Evolutionary conservation across 2,888 invertebrate genomes (phyloP).

Genomic region (Dolichomitus sp.): DNA sequence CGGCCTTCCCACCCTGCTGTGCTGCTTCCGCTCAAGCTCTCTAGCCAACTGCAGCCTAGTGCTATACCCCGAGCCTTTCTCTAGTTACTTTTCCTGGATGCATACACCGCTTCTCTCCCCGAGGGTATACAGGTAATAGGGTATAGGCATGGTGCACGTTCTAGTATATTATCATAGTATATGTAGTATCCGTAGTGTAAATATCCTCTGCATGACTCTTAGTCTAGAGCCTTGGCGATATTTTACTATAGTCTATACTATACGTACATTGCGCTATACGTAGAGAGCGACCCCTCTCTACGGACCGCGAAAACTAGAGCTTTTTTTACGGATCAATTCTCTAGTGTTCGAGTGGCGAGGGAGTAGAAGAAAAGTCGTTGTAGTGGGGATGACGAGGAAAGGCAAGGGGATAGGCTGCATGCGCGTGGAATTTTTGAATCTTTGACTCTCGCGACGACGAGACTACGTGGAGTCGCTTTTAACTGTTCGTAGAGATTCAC

Average conservation of each 20-base stretch:
- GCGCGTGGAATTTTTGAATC: conserved; percentile 37
- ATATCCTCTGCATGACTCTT: background rate
- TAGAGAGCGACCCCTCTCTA: background rate
- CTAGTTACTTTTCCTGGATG: conserved; percentile 18
- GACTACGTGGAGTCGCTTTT: background rate
- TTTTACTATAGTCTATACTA: background rate
- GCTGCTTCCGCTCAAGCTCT: conserved; percentile 1
- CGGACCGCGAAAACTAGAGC: conserved; percentile 30
- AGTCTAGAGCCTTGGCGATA: background rate
- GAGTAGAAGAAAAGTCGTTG: background rate
- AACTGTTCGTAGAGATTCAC: background rate
- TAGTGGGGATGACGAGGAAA: background rate
- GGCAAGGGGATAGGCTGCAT: background rate
- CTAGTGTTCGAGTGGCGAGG: conserved; percentile 2
- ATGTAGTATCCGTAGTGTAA: background rate
- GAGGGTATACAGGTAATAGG: background rate
- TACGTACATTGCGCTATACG: background rate
- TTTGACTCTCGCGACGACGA: conserved; percentile 1
- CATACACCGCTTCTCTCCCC: too few species aligned
- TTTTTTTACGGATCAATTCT: conserved; percentile 57
- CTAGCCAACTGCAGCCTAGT: conserved; percentile 31
- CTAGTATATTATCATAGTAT: background rate
- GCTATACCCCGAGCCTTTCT: background rate
- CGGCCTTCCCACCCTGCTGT: conserved; percentile 59
- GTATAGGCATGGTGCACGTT: background rate